These are phyloP conservation scores for Acrobasis repandana DNA, from an alignment of 2,888 invertebrate species.

Conservation along the genomic window DNA sequence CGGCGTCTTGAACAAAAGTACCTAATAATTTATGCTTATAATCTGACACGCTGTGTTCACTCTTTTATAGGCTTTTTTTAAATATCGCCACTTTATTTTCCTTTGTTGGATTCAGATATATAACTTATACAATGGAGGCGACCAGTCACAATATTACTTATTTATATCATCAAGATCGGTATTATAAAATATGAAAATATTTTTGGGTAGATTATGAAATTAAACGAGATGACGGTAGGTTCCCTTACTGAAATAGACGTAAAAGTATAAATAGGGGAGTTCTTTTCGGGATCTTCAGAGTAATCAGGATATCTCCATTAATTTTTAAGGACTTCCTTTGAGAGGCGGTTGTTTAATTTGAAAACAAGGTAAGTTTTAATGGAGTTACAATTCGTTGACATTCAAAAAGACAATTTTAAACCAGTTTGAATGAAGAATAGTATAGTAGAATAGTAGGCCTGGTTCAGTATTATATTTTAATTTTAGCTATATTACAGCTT, in stretches of 20 bases:
- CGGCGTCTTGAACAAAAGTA: conserved; percentile 79
- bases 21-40: conserved; percentile 81
- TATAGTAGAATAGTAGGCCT: no score
- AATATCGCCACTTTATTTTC: conserved; percentile 57
- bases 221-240: conserved; percentile 51
- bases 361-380: conserved; percentile 79
- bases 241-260: conserved; percentile 59
- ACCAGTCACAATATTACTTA: conserved; percentile 74
- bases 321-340: conserved; percentile 81
- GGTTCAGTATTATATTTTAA: no score
- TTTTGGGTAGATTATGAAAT: conserved; percentile 39
- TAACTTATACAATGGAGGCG: conserved; percentile 62
- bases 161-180: conserved; percentile 29
- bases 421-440: conserved; percentile 21
- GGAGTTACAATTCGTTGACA: conserved; percentile 76
- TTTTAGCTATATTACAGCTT: no score
- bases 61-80: conserved; percentile 68
- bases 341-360: conserved; percentile 68
- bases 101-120: conserved; percentile 73
- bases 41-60: conserved; percentile 73
- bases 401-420: conserved; percentile 52
- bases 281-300: conserved; percentile 56
- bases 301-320: conserved; percentile 79
- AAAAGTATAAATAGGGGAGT: conserved; percentile 53
- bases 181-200: not conserved